These are phyloP conservation scores for Hypothenemus hampei DNA, from an alignment of 1,140 invertebrate species.

Conservation along the genomic window DNA sequence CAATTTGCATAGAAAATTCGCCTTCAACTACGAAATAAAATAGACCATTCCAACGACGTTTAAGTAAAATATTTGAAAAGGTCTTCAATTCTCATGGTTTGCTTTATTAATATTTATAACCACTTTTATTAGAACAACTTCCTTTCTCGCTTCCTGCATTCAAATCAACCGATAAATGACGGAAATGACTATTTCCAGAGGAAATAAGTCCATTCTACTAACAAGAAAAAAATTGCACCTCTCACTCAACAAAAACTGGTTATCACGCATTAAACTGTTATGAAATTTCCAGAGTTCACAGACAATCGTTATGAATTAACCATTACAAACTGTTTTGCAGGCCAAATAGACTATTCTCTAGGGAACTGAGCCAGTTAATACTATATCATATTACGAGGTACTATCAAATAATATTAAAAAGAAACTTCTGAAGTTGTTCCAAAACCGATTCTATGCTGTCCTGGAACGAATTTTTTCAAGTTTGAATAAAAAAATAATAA, in stretches of 20 bases:
- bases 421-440: too few relatives aligned
- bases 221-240: too few relatives aligned
- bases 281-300: too few relatives aligned
- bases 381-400: too few relatives aligned
- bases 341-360: too few relatives aligned
- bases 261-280: too few relatives aligned
- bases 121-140: conserved; percentile 22
- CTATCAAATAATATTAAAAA: too few relatives aligned
- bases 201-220: conserved; percentile 8
- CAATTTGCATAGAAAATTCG: conserved; percentile 24
- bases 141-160: background rate
- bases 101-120: conserved; percentile 23
- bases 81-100: conserved; percentile 23
- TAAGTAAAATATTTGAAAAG: conserved; percentile 25
- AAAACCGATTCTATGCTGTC: too few relatives aligned
- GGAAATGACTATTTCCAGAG: conserved; percentile 25
- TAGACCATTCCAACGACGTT: conserved; percentile 13
- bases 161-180: conserved; percentile 20
- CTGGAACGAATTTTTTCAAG: too few relatives aligned
- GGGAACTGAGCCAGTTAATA: too few relatives aligned
- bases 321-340: background rate
- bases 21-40: conserved; percentile 26
- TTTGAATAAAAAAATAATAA: too few relatives aligned
- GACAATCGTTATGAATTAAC: background rate
- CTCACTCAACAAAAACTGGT: too few relatives aligned